Evolutionary conservation across 1,140 invertebrate species (phyloP).

Genomic region (Calliopsis andreniformis): DNA sequence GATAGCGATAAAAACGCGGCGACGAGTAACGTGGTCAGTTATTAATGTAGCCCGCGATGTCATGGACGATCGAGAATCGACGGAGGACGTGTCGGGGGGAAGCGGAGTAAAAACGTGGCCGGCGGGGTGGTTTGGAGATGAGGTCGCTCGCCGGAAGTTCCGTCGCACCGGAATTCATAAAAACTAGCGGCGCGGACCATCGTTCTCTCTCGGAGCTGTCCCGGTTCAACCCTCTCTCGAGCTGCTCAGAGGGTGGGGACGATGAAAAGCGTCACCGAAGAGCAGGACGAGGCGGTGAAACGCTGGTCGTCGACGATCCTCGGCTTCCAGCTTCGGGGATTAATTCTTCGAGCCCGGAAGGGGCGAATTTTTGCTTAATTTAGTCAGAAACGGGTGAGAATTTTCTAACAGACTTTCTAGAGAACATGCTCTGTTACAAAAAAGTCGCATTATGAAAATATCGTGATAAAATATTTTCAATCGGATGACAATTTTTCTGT

Average conservation of each 20-base stretch:
- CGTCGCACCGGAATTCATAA: conserved; percentile 70
- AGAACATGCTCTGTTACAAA: background rate
- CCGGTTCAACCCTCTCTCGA: conserved; percentile 36
- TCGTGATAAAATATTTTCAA: too few species aligned
- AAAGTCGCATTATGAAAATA: too few species aligned
- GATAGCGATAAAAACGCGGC: conserved; percentile 44
- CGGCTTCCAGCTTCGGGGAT: conserved; percentile 11
- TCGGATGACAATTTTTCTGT: too few species aligned
- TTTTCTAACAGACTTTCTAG: background rate
- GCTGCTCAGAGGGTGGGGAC: background rate
- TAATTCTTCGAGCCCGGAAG: conserved; percentile 4
- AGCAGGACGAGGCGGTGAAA: conserved; percentile 26
- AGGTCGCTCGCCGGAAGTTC: conserved; percentile 70
- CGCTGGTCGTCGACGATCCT: conserved; percentile 16
- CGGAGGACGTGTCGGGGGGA: conserved; percentile 21
- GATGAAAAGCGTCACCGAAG: conserved; percentile 38
- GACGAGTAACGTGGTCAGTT: conserved; percentile 50
- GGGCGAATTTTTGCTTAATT: conserved; percentile 16
- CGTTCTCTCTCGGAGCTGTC: conserved; percentile 34
- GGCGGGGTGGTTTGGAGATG: conserved; percentile 57
- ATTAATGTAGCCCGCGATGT: conserved; percentile 50
- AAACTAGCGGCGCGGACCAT: conserved; percentile 59
- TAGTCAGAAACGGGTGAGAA: background rate
- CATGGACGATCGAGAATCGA: conserved; percentile 50
- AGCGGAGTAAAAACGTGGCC: conserved; percentile 41